Evolutionary conservation across 2,113 vertebrate genomes (phyloP), one percentile per base, ranked within the genome.

Genomic region (Poeciliopsis turrubarensis): DNA sequence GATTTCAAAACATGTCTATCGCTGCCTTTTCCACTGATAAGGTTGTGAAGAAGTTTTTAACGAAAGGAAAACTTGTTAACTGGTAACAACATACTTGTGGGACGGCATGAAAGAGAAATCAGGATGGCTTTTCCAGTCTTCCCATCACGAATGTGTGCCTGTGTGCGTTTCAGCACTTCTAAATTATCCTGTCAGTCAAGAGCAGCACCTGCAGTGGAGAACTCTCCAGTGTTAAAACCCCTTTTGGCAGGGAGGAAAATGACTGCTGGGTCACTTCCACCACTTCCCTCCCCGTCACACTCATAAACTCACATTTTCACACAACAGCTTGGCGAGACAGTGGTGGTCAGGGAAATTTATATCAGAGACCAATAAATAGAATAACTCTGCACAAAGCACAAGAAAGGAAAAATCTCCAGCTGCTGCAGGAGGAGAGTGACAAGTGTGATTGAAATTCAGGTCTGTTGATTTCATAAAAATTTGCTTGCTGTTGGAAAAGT

Each of bases 151-250:
- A 5, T 37, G n/a, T 34, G 60, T 30, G 12, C 47, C 1, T 60
- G 54, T 68, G 57, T 75, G 19, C 77, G 65, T 79, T 78, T 80
- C 83, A 78, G 74, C 84, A 78, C 80, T 64, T 83, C 71, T 70
- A 82, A 91, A 93, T 90, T 81, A 83, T 83, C 73, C 87, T 87
- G 86, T 90, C 92, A 88, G 64, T 91, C 89, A 91, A 73, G 17
- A 73, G 75, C 83, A 70, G 83, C 87, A 81, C 87, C 87, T 87
- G 82, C 73, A 82, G 85, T 80, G 73, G 70, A 72, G 68, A 73
- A 76, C 80, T 80, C 64, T 70, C 39, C 25, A 8, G 82, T 71
- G 83, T 85, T 81, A 80, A 87, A 89, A 57, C 51, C 68, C 71
- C 76, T 81, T 72, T 73, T 70, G 80, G 82, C 80, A 84, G 70